Evolutionary conservation across 2,888 invertebrate species (phyloP).

Genomic region (Drosophila anomalata): DNA sequence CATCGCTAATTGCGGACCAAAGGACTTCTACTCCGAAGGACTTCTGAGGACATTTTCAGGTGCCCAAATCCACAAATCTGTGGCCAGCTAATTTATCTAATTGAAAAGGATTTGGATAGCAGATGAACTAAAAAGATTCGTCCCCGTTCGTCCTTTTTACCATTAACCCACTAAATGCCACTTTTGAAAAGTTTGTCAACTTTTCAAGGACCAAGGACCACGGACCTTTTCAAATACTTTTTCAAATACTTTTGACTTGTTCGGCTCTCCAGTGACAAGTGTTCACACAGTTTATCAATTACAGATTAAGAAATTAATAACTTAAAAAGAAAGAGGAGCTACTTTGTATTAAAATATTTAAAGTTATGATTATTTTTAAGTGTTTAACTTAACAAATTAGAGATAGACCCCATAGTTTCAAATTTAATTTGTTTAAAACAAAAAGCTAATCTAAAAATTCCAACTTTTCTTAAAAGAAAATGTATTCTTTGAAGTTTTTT

Average conservation of each 20-base stretch:
- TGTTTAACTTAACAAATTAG: too few species aligned
- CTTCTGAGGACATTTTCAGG: conserved; percentile 17
- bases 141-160: background rate
- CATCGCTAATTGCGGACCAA: conserved; percentile 64
- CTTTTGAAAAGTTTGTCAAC: conserved; percentile 1
- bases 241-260: background rate
- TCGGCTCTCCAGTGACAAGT: background rate
- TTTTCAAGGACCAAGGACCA: background rate
- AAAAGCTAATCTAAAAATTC: too few species aligned
- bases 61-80: conserved; percentile 15
- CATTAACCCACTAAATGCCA: conserved; percentile 6
- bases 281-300: background rate
- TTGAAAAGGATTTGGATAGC: conserved; percentile 40
- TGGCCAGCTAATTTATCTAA: conserved; percentile 40
- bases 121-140: conserved; percentile 30
- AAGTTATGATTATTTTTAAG: too few species aligned
- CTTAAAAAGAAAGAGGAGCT: background rate
- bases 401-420: too few species aligned
- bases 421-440: too few species aligned
- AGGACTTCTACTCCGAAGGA: conserved; percentile 34
- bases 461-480: too few species aligned
- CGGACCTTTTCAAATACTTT: background rate
- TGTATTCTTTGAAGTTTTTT: too few species aligned
- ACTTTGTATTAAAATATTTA: background rate
- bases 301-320: background rate